Evolutionary conservation across 2,888 invertebrate species (phyloP).

Genomic region (Ichneumon xanthorius): DNA sequence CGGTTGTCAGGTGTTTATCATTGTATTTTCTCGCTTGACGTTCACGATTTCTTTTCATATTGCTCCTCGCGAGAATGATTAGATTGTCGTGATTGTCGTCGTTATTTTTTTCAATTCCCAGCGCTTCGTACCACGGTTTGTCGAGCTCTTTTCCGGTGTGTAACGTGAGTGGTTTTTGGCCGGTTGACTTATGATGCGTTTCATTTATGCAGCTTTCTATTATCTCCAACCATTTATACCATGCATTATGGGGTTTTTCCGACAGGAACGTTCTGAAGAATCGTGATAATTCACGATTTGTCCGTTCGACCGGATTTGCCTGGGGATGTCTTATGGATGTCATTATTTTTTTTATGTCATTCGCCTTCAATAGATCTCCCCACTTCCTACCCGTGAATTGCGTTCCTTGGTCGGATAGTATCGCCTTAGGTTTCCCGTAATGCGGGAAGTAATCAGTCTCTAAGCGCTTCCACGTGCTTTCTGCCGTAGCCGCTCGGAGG

Average conservation of each 20-base stretch:
- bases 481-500: conserved; percentile 54
- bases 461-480: not conserved
- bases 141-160: not conserved
- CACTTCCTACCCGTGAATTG: conserved; percentile 52
- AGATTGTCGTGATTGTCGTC: not conserved
- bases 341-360: conserved; percentile 31
- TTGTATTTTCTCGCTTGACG: not conserved
- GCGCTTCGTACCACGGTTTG: not conserved
- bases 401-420: conserved; percentile 46
- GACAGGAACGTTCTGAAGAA: conserved; percentile 18
- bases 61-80: not conserved
- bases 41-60: not conserved
- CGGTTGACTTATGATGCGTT: not conserved
- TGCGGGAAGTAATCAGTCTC: not conserved
- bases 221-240: conserved; percentile 24
- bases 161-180: not conserved
- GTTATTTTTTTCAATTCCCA: not conserved
- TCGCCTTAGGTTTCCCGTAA: conserved; percentile 32
- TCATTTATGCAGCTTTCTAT: conserved; percentile 50
- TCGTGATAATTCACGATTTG: conserved; percentile 37
- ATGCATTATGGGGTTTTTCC: conserved; percentile 28
- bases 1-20: not conserved
- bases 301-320: conserved; percentile 54
- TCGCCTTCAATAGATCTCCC: conserved; percentile 3
- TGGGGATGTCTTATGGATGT: conserved; percentile 55